Percentiles rank a stretch among this genome's conserved stretches.
phyloP scores from a whole-genome alignment of 2,888 invertebrate genomes.

The Drosophila bunnanda region DNA sequence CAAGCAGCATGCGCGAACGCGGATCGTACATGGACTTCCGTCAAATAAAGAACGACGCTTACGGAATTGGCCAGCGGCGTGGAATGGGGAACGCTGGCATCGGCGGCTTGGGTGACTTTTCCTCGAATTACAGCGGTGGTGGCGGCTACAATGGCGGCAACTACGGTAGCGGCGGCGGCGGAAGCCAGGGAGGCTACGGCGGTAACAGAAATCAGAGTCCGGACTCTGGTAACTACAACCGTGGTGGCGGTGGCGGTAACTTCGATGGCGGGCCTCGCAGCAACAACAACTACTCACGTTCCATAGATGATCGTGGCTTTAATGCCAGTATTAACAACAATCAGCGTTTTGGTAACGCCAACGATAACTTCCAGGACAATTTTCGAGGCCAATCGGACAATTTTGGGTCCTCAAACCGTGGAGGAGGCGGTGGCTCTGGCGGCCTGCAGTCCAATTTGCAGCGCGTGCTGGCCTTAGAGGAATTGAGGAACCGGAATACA shows the following conservation, averaged over 20 bases:
- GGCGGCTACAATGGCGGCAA: slow-evolving; percentile 23
- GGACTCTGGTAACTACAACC: slow-evolving; percentile 29
- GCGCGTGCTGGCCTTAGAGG: slow-evolving; percentile 18
- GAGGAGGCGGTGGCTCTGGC: not conserved
- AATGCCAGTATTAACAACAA: slow-evolving; percentile 1
- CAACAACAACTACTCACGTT: slow-evolving; percentile 30
- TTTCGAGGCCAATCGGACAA: slow-evolving; percentile 32
- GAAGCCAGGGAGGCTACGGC: slow-evolving; percentile 25
- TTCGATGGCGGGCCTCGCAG: slow-evolving; percentile 26
- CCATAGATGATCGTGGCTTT: slow-evolving; percentile 20
- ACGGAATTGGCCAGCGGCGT: slow-evolving; percentile 64
- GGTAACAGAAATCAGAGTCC: slow-evolving; percentile 1
- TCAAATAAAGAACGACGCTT: slow-evolving; percentile 52
- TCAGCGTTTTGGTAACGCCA: slow-evolving; percentile 27
- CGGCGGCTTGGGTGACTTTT: slow-evolving; percentile 46
- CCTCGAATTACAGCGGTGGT: slow-evolving; percentile 51
- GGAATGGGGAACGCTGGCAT: slow-evolving; percentile 20
- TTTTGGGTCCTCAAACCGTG: slow-evolving; percentile 14
- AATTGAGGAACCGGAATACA: slow-evolving; percentile 1
- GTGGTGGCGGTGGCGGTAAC: slow-evolving; percentile 12
- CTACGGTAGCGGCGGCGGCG: slow-evolving; percentile 17
- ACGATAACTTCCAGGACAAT: slow-evolving; percentile 42
- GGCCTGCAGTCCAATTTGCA: slow-evolving; percentile 5
- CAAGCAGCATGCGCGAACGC: slow-evolving; percentile 8
- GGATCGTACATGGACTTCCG: slow-evolving; percentile 53